These are phyloP conservation scores for Rhinichthys klamathensis DNA, from an alignment of 2,113 vertebrate genomes.

Conservation along the genomic window DNA sequence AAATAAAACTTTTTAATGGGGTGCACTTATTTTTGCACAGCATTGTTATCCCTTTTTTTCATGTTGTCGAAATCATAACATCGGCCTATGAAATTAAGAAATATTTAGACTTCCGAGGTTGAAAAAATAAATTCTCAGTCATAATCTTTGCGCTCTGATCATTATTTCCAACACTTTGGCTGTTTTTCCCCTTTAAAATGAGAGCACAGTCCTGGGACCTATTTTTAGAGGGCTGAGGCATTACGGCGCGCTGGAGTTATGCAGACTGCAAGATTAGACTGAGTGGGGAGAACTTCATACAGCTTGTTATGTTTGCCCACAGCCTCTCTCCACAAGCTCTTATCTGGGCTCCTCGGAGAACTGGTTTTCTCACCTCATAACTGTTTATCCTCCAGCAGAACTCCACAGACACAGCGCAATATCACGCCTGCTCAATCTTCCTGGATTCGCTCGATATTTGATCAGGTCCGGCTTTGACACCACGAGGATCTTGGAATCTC, in stretches of 20 bases:
- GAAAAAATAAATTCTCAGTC: background rate
- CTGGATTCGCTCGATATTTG: conserved; percentile 34
- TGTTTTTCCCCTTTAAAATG: conserved; percentile 62
- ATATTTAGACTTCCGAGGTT: background rate
- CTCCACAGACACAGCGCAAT: conserved; percentile 39
- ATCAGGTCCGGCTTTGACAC: conserved; percentile 47
- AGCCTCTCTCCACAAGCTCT: conserved; percentile 12
- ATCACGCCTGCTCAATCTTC: conserved; percentile 27
- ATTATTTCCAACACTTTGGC: conserved; percentile 41
- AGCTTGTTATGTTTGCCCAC: conserved; percentile 49
- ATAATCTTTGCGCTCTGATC: background rate
- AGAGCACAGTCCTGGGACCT: conserved; percentile 64
- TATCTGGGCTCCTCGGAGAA: conserved; percentile 24
- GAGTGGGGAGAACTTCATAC: conserved; percentile 56
- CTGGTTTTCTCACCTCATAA: conserved; percentile 42
- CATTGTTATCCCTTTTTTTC: background rate
- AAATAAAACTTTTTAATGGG: background rate
- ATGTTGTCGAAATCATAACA: background rate
- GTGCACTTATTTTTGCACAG: background rate
- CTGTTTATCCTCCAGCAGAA: conserved; percentile 39
- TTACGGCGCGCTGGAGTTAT: conserved; percentile 67
- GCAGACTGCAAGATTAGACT: conserved; percentile 57
- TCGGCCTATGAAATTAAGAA: background rate
- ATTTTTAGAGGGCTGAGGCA: conserved; percentile 74
- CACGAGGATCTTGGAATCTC: conserved; percentile 56